phyloP scores from a whole-genome alignment of 2,888 invertebrate genomes.

The Merodon equestris region DNA sequence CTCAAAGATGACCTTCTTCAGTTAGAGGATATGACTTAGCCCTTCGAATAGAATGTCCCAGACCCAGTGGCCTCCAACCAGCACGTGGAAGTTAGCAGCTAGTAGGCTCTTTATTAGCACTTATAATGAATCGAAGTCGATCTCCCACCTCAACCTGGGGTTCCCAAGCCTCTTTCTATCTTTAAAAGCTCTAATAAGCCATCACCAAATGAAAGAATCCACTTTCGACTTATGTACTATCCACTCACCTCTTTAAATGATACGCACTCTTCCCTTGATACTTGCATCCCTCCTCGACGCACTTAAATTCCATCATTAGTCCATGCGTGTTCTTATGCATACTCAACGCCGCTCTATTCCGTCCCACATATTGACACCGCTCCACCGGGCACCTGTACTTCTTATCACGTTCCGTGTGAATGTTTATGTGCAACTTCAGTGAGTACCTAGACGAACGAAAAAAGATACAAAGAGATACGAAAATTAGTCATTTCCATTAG shows the following conservation, averaged over 20 bases:
- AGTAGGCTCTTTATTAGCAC: no score
- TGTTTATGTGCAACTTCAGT: conserved; percentile 82
- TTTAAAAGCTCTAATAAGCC: no score
- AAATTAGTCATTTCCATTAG: conserved; percentile 50
- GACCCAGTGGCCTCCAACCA: no score
- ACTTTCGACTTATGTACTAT: no score
- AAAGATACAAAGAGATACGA: conserved; percentile 25
- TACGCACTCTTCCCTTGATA: conserved; percentile 80
- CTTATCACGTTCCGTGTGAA: conserved; percentile 76
- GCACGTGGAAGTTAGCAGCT: no score
- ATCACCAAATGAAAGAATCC: no score
- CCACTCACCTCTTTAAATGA: conserved; percentile 75
- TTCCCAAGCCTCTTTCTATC: no score
- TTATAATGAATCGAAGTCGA: no score
- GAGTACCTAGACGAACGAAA: conserved; percentile 79
- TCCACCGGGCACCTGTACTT: conserved; percentile 80
- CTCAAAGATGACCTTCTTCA: no score
- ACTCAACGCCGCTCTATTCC: conserved; percentile 81
- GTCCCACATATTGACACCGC: conserved; percentile 81
- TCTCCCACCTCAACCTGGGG: no score
- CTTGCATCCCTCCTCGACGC: conserved; percentile 78
- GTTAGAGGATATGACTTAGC: no score
- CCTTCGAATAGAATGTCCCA: no score
- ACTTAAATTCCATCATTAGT: conserved; percentile 79
- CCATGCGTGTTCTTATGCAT: conserved; percentile 81